Evolutionary conservation across 2,888 invertebrate species (phyloP).

Genomic region (Sarcophaga carnaria): DNA sequence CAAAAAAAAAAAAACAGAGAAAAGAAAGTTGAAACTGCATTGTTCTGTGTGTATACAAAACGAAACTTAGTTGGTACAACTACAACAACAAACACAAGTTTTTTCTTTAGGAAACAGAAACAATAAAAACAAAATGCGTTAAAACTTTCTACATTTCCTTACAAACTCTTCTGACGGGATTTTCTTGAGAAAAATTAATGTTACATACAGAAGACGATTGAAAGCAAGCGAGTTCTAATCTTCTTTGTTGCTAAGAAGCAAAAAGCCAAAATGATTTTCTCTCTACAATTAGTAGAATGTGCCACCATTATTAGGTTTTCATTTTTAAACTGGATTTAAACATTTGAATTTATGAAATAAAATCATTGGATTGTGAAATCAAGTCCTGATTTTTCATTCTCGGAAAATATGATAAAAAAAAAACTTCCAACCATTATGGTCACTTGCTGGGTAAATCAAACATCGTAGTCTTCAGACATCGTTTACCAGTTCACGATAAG

Average conservation of each 20-base stretch:
- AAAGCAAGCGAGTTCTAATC: background rate
- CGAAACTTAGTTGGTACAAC: constrained; percentile 39
- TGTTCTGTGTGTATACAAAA: constrained; percentile 11
- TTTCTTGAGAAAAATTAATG: constrained; percentile 35
- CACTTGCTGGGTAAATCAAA: too few relatives aligned
- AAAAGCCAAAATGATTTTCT: background rate
- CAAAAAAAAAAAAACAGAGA: background rate
- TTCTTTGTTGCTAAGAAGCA: background rate
- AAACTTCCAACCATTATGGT: too few relatives aligned
- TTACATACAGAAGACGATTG: background rate
- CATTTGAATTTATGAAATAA: too few relatives aligned
- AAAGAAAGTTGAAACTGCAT: background rate
- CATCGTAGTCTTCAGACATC: too few relatives aligned
- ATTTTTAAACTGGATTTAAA: background rate
- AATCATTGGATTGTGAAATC: too few relatives aligned
- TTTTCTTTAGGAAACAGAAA: constrained; percentile 18
- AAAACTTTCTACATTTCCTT: constrained; percentile 35
- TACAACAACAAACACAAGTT: background rate
- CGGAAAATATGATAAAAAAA: too few relatives aligned
- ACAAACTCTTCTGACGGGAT: constrained; percentile 26
- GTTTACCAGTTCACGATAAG: too few relatives aligned
- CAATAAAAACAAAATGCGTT: background rate
- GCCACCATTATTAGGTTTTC: constrained; percentile 6
- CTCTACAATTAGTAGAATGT: background rate
- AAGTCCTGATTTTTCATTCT: too few relatives aligned